phyloP scores from a whole-genome alignment of 2,113 vertebrate genomes.

The Sprattus sprattus region DNA sequence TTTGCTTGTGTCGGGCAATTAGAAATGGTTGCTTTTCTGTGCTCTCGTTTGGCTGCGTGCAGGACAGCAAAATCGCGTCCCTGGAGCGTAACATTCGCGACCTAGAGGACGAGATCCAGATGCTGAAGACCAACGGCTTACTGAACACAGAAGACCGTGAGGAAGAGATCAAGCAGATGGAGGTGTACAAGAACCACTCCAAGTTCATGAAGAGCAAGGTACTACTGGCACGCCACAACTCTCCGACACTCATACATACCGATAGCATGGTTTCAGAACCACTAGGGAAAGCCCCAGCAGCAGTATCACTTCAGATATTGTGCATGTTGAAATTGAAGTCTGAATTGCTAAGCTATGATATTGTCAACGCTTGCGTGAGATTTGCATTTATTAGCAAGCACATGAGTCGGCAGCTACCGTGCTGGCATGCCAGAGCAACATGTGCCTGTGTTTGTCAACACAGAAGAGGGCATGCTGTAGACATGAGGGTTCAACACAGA shows the following conservation, averaged over 20 bases:
- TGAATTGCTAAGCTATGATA: not conserved
- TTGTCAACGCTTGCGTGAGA: not conserved
- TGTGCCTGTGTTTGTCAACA: not conserved
- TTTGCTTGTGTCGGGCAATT: not conserved
- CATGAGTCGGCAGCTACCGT: not conserved
- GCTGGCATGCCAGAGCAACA: not conserved
- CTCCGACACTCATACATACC: not conserved
- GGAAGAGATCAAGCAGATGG: slow-evolving; percentile 99
- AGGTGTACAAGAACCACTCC: slow-evolving; percentile 99
- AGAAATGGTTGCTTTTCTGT: slow-evolving; percentile 39
- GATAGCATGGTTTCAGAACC: too few relatives aligned
- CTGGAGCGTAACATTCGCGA: slow-evolving; percentile 97
- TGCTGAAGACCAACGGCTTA: slow-evolving; percentile 95
- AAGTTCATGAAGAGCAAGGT: slow-evolving; percentile 99
- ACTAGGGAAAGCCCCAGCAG: not conserved
- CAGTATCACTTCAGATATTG: not conserved
- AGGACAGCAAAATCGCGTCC: slow-evolving; percentile 99
- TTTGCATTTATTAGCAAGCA: not conserved
- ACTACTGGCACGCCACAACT: slow-evolving; percentile 33
- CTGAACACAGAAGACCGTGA: slow-evolving; percentile 93
- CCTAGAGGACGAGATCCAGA: slow-evolving; percentile 99
- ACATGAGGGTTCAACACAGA: not conserved
- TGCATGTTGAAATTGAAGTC: not conserved
- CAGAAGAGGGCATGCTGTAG: not conserved
- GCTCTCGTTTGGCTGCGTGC: slow-evolving; percentile 58